Evolutionary conservation across 2,797 vertebrate species (phyloP), one percentile per base, ranked within the genome.

Genomic region (Clarias laeviceps): DNA sequence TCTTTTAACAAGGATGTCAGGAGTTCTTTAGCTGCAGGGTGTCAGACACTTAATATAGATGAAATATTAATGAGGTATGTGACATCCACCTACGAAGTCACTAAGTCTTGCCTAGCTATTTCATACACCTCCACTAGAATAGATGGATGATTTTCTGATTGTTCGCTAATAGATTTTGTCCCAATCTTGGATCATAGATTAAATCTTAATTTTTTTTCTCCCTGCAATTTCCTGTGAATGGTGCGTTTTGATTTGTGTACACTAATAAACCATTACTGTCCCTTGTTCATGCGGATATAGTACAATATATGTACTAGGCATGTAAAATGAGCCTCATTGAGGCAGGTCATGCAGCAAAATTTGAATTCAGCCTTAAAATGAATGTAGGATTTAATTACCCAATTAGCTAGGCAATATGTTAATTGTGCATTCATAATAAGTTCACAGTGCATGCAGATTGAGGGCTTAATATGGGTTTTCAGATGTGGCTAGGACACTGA

Each of bases 41-140:
- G 50, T 57, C 82, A 83, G 57, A 80, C 65, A 80, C 86, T 84
- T 84, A 80, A 84, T 87, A 87, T 84, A 87, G 76, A 68, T 66
- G n/a, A 87, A 87, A 87, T 84, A 74, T 84, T 87, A 84, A 87
- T 87, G 86, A 84, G 77, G 69, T 80, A 76, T 59, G 82, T 84
- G 77, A 79, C 82, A 80, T 73, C 61, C 61, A 87, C 66, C 74
- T 86, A 77, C 65, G 64, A 79, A 79, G 80, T 70, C 57, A 27
- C 32, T 40, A 45, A 83, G n/a, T 56, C 17, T 59, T 74, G 59
- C 82, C 56, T 74, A 80, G 82, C 50, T 84, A 61, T 70, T 79
- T 77, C 37, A 40, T 82, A 54, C 32, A 40, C 14, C 82, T 65
- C 56, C 20, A 80, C 56, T n/a, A 24, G 65, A 24, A 14, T 12